A percentile compares a stretch with the other conserved stretches of the same genome.
phyloP scores from a whole-genome alignment of 2,888 invertebrate genomes.

The Rhaphigaster nebulosa region DNA sequence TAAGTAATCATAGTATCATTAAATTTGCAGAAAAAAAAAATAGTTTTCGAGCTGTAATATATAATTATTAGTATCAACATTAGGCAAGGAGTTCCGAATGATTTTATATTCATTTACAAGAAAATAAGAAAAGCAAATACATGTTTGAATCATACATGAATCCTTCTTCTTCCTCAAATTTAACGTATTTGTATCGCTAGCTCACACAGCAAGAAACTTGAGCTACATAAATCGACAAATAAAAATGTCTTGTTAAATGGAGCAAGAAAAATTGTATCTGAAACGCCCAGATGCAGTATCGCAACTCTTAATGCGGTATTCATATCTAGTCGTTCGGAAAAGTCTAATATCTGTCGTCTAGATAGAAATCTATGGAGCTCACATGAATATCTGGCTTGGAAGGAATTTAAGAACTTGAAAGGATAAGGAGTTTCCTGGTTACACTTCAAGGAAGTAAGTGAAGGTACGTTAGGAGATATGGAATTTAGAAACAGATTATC shows the following conservation, averaged over 20 bases:
- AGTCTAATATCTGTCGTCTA: neutral
- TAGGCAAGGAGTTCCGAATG: no score
- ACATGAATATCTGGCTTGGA: neutral
- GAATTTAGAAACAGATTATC: no score
- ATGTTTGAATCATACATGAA: no score
- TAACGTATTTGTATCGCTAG: neutral
- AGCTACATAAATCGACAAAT: neutral
- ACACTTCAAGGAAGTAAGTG: neutral
- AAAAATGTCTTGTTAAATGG: slow-evolving; percentile 6
- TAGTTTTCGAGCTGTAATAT: no score
- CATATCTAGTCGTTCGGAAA: slow-evolving; percentile 28
- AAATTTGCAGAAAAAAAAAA: no score
- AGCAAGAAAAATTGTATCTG: slow-evolving; percentile 24
- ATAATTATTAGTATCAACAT: no score
- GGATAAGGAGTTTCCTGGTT: neutral
- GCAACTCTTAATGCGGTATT: slow-evolving; percentile 7
- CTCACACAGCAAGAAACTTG: neutral
- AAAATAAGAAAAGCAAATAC: no score
- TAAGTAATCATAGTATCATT: no score
- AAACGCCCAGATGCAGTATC: slow-evolving; percentile 33
- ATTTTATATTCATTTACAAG: no score
- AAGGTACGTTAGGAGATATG: no score
- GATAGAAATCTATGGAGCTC: neutral
- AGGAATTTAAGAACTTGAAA: neutral
- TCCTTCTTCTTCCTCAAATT: neutral